Evolutionary conservation across 2,113 vertebrate genomes (phyloP), one percentile per base, ranked within the genome.

Genomic region (Neolamprologus toae): DNA sequence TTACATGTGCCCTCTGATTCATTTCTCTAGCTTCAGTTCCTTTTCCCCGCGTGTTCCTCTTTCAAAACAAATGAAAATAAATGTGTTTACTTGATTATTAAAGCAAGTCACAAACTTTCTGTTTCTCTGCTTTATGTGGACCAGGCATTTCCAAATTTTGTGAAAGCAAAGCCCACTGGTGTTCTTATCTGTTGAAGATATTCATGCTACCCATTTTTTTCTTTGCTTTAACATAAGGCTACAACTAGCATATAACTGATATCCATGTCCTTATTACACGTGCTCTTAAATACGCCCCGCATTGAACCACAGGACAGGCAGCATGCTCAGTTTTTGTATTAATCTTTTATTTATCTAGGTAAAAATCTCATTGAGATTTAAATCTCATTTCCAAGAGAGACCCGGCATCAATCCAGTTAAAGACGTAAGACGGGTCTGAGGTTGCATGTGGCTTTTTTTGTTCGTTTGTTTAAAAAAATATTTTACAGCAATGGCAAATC

Each of bases 81-180:
- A 68, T 23, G 5, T 14, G n/a, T 71, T 42, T 71, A 71, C n/a
- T 42, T 42, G 11, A 42, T 71, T 40, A 42, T 9, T 71, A 14
- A 42, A 71, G n/a, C 12, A 6, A 0, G 35, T 40, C 7, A 68
- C 11, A 68, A 68, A 66, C 61, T n/a, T 66, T 17, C 57, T 37
- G 63, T 14, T 23, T 68, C 7, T 68, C 63, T 40, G n/a, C 1
- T 0, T 71, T 16, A 26, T 71, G 12, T 0, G 8, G n/a, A 71
- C 21, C 8, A 71, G 37, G 0, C 8, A 26, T 26, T 71, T 71
- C 8, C 13, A 0, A 23, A 71, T 71, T 42, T 23, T 4, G 66
- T 23, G 19, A 40, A 63, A 63, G 6, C 33, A 68, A 68, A 21
- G n/a, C 66, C 0, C 21, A 73, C 37, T 7, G 12, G 13, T 42